Evolutionary conservation across 1,140 invertebrate genomes (phyloP), one percentile per base, ranked within the genome.

Genomic region (Cataglyphis hispanica): DNA sequence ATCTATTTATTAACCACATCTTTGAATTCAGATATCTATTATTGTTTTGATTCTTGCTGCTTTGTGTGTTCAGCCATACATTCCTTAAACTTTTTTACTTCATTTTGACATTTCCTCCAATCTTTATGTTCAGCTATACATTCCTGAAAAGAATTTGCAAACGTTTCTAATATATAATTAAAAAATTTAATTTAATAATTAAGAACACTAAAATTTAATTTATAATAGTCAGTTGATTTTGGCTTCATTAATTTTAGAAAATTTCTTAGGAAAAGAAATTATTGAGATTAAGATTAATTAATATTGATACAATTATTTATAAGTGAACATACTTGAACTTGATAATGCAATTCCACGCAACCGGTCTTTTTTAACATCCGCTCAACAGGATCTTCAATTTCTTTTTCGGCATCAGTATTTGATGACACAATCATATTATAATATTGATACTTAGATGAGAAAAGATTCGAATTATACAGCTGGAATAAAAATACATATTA

Each of bases 31-130:
- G 43, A 56, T 40, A 67, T 22, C 31, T 50, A 56, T 31, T 50
- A 63, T 7, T 85, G 7, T 60, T 8, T 34, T 11, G 27, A 40
- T 8, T 67, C 61, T 61, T 88, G 88, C 84, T 95, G 94, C 67
- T 94, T 88, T 77, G 95, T 90, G 93, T 97, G 95, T 88, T 95
- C 92, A 75, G 96, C 93, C 95, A 99, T 98, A 93, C 98, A 99
- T 5, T 95, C 93, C 94, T 96, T 97, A 93, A 99, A 99, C 80
- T 97, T 96, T 91, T 96, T 96, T 0, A 98, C 97, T 94, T 96
- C 95, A n/a, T 96, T 94, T 93, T 98, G 98, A 94, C 98, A 99
- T 94, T 98, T 97, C 91, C 98, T 97, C 98, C 98, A 99, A 91
- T 99, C 98, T 92, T 97, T 97, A 0, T 96, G 97, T 87, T 98